Conservation (phyloP, 2,888 invertebrate genomes). For the Hydrotaea cyrtoneurina region DNA sequence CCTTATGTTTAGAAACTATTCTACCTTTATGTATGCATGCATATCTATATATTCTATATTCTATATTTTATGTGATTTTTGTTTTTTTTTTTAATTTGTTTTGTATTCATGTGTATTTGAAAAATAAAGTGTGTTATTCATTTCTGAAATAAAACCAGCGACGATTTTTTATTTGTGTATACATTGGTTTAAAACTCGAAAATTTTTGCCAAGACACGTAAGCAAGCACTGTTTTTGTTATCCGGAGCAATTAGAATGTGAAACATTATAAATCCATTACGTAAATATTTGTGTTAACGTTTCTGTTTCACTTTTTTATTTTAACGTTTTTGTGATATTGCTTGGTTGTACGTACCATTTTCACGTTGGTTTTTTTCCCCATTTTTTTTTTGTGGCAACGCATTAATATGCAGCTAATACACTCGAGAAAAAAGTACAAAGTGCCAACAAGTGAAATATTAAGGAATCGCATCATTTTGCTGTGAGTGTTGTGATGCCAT, state of each 20-base stretch:
- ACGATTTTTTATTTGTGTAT: neutral
- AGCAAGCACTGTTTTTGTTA: conserved; percentile 60
- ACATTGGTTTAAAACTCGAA: conserved; percentile 48
- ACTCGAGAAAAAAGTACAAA: conserved; percentile 30
- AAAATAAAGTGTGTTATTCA: neutral
- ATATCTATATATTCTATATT: neutral
- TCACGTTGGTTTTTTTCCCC: neutral
- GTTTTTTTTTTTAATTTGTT: neutral
- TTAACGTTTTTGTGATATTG: conserved; percentile 23
- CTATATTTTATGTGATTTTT: neutral
- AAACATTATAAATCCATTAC: conserved; percentile 68
- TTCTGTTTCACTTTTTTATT: conserved; percentile 46
- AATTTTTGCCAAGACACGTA: conserved; percentile 67
- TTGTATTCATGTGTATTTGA: neutral
- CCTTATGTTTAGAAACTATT: too few species aligned
- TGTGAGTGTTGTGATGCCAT: too few species aligned
- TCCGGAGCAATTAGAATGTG: conserved; percentile 66
- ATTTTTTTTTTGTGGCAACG: conserved; percentile 27
- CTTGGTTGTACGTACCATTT: conserved; percentile 7
- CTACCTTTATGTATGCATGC: neutral
- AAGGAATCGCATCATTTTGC: too few species aligned
- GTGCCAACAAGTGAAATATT: too few species aligned
- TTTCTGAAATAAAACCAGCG: too few species aligned
- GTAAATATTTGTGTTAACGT: conserved; percentile 61
- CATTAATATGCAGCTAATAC: conserved; percentile 61